Conservation (phyloP, 2,797 vertebrate species). For the Myripristis jacobus region DNA sequence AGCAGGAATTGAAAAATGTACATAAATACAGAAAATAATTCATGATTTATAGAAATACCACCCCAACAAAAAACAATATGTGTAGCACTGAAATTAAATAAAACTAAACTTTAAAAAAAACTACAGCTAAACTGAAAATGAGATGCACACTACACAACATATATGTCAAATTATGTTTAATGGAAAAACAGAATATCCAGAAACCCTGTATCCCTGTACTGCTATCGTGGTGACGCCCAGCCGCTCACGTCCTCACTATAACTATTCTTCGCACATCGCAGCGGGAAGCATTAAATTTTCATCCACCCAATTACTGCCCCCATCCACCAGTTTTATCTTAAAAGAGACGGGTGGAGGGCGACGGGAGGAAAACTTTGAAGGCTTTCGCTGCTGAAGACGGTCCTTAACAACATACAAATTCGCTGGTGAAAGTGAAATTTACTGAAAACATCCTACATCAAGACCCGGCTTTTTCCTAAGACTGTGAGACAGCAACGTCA, state of each 20-base stretch:
- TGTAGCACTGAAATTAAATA: no score
- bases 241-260: conserved; percentile 21
- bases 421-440: not conserved
- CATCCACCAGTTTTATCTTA: not conserved
- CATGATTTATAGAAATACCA: no score
- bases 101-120: not conserved
- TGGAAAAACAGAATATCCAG: not conserved
- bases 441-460: not conserved
- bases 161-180: no score
- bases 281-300: conserved; percentile 6
- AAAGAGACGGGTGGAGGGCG: not conserved
- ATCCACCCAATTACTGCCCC: conserved; percentile 24
- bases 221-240: not conserved
- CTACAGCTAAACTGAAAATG: not conserved
- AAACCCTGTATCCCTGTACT: not conserved
- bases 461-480: not conserved
- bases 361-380: not conserved
- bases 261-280: conserved; percentile 18
- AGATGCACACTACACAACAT: not conserved
- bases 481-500: not conserved
- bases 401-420: not conserved
- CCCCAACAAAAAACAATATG: no score
- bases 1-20: no score
- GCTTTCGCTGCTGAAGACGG: conserved; percentile 5
- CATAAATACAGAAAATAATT: no score